Base-by-base conservation (phyloP, 2,113 vertebrate species). In the Haplotaxodon microlepis region DNA sequence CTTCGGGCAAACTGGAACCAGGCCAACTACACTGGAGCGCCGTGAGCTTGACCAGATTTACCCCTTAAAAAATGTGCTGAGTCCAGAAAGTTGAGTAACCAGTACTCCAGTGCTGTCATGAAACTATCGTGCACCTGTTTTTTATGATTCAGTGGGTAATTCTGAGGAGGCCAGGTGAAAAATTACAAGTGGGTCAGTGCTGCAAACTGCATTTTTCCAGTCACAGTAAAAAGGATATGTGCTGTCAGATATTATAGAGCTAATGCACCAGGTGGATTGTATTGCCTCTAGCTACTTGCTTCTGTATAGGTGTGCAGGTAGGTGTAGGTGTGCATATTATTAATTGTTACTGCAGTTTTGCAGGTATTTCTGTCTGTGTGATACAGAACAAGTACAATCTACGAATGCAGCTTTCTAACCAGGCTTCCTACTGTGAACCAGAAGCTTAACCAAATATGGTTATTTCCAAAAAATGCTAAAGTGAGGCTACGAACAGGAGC, bases 1-100 rank as follows among this genome's bases (percentile, higher is more conserved):
- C 84, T 84, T 78, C 4, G 66, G 89, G 83, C 50, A 79, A 84
- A 76, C 80, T 91, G 88, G 83, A 88, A 73, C 29, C 73, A 87
- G 87, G 66, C 86, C 93, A 92, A 81, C 42, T 71, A n/a, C 36
- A 45, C 59, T 14, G 82, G 84, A 88, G 81, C 2, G 3, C 84
- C 36, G 82, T 34, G 83, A 50, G 82, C 50, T 66, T 3, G 36
- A 31, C 27, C 36, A 66, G 19, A 84, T 71, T 86, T 36, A 89
- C 27, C 27, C 66, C 14, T 61, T 54, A 27, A 51, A 85, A 50
- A 81, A 50, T 21, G 12, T 51, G 34, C 71, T 24, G 21, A 81
- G 54, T 3, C 73, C 6, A 0, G 24, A 12, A 38, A 42, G 63
- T 31, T 27, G 19, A 78, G 17, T 47, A 31, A 47, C 42, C 40